phyloP scores from a whole-genome alignment of 2,797 vertebrate species.

The Poecilia gillii region DNA sequence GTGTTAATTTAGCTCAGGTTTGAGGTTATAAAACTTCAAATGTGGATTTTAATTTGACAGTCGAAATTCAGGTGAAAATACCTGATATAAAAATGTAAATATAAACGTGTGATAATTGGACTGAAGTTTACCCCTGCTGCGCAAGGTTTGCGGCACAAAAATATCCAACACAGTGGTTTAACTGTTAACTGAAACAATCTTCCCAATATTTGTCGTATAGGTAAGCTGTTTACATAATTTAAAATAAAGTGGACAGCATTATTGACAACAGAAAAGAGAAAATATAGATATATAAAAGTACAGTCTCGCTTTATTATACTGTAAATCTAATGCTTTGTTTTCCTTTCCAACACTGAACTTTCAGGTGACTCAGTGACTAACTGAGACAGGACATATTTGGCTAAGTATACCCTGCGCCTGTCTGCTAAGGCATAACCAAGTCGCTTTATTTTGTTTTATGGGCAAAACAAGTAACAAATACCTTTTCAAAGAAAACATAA shows the following conservation, averaged over 20 bases:
- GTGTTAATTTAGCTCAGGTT: neutral
- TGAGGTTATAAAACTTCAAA: neutral
- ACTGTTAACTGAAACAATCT: neutral
- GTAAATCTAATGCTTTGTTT: neutral
- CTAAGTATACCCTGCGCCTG: neutral
- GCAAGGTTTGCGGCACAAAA: neutral
- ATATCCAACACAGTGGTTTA: neutral
- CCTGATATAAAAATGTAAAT: too few relatives aligned
- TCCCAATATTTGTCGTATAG: neutral
- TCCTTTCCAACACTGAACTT: neutral
- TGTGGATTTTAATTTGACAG: neutral
- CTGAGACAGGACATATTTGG: neutral
- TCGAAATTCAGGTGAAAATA: too few relatives aligned
- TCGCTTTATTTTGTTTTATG: neutral
- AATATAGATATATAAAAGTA: neutral
- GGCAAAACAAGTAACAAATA: neutral
- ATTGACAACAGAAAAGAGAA: neutral
- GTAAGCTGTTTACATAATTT: neutral
- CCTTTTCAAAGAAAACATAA: rapidly evolving
- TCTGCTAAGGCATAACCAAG: neutral
- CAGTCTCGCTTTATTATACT: neutral
- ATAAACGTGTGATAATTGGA: too few relatives aligned
- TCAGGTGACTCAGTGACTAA: neutral
- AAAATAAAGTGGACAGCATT: neutral
- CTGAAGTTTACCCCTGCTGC: neutral